Evolutionary conservation across 92 coral and sea anemone species (phyloP), one percentile per base, ranked within the genome.

Genomic region (Bergia puertoricense): DNA sequence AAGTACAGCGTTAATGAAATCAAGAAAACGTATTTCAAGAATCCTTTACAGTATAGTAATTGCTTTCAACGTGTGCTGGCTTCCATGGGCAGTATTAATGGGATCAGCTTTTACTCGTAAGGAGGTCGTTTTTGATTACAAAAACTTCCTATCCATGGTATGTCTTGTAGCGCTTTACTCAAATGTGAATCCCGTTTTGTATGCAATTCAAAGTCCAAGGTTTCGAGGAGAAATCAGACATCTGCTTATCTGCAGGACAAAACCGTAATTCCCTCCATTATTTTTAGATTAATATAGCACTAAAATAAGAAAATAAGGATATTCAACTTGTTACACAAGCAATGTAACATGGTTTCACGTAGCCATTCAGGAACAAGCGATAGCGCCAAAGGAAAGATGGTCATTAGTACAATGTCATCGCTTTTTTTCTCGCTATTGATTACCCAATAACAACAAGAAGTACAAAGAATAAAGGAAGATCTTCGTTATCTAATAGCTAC

Each of bases 151-250:
- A 8, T 76, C 80, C 30, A 76, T 22, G 20, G 5, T 38, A 76
- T 51, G 42, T 46, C 80, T 76, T 43, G 45, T 76, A 76, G 80
- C 80, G 80, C 48, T 76, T 13, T 42, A 76, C 30, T 8, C 80
- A 76, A 76, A 51, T 4, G 23, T 41, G 37, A 76, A 76, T 22
- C 80, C 80, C n/a, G 30, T 76, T 76, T 76, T 76, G 46, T 76
- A 76, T 76, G 51, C 80, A 51, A 76, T 42, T 76, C 80, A 76
- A 76, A 76, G 80, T 76, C 54, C 45, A 76, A 43, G 80, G n/a
- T 76, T 76, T 76, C 80, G 80, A 40, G 20, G 10, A 41, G 51
- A 76, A 76, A 76, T 76, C 4, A 76, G 39, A 76, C 54, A 40
- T 76, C 10, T 76, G 30, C 45, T 76, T 76, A 8, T 76, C 13